Evolutionary conservation across 2,113 vertebrate genomes (phyloP).

Genomic region (Puffinus mauretanicus): DNA sequence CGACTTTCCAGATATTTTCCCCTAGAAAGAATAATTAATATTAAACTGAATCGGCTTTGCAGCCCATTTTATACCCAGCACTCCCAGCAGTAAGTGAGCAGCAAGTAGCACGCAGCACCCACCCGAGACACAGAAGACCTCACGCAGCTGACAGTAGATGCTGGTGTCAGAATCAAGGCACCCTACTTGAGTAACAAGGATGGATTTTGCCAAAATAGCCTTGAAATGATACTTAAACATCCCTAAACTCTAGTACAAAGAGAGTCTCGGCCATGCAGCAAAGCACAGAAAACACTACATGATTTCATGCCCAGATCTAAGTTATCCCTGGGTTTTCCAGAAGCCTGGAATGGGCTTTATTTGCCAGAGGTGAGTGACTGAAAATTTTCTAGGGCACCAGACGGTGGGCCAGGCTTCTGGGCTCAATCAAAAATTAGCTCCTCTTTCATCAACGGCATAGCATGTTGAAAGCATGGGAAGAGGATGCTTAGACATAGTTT

Average conservation of each 20-base stretch:
- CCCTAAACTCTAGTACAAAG: background rate
- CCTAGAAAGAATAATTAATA: background rate
- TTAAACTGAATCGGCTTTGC: background rate
- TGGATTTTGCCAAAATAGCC: background rate
- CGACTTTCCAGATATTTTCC: background rate
- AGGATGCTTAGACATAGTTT: background rate
- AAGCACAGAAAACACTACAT: background rate
- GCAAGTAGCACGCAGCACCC: background rate
- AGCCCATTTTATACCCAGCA: background rate
- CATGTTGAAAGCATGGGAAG: rapidly evolving
- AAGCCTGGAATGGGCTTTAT: background rate
- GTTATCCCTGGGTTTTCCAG: background rate
- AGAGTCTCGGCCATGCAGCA: rapidly evolving
- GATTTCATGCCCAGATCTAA: background rate
- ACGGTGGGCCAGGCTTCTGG: background rate
- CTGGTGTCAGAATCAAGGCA: background rate
- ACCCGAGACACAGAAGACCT: background rate
- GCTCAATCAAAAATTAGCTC: background rate
- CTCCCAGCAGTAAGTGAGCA: background rate
- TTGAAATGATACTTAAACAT: background rate
- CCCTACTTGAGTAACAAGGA: background rate
- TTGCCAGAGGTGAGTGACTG: background rate
- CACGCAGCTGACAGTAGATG: background rate
- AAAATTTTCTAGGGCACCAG: background rate
- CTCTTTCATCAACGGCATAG: rapidly evolving